phyloP scores from a whole-genome alignment of 2,888 invertebrate species.

The Hyppa rectilinea region DNA sequence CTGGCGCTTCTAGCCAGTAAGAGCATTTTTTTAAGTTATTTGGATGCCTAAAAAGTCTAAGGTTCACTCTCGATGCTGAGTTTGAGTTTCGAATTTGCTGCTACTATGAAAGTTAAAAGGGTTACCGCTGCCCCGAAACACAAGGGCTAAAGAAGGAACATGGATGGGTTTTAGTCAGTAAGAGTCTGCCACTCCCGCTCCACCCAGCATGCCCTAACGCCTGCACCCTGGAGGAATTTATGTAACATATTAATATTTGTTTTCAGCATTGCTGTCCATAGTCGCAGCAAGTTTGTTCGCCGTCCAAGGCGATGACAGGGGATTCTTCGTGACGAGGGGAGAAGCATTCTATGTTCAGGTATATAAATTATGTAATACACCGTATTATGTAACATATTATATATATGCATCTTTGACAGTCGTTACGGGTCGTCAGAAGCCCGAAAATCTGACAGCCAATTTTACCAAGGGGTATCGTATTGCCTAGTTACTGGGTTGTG shows the following conservation, averaged over 20 bases:
- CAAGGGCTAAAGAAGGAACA: too few relatives aligned
- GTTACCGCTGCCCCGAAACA: too few relatives aligned
- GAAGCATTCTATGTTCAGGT: constrained; percentile 97
- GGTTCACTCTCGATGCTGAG: neutral
- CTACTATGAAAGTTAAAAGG: neutral
- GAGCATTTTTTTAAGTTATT: constrained; percentile 64
- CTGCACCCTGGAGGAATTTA: neutral
- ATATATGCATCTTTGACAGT: too few relatives aligned
- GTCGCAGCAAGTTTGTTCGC: constrained; percentile 96
- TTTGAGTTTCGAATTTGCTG: neutral
- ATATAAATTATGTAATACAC: too few relatives aligned
- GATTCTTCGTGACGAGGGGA: constrained; percentile 94
- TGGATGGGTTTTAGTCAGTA: too few relatives aligned
- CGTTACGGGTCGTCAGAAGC: too few relatives aligned
- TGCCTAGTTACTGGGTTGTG: too few relatives aligned
- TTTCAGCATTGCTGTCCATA: constrained; percentile 95
- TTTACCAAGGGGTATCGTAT: too few relatives aligned
- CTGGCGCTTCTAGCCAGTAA: constrained; percentile 95
- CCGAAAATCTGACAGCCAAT: too few relatives aligned
- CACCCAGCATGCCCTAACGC: too few relatives aligned
- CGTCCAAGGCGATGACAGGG: constrained; percentile 95
- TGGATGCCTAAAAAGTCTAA: neutral
- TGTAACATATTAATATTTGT: constrained; percentile 13
- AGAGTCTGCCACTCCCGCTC: too few relatives aligned
- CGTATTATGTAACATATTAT: too few relatives aligned